Percentiles rank a stretch among this genome's conserved stretches.
These are phyloP conservation scores for Apocheima hispidaria DNA, from an alignment of 2,888 invertebrate genomes.

Conservation along the genomic window DNA sequence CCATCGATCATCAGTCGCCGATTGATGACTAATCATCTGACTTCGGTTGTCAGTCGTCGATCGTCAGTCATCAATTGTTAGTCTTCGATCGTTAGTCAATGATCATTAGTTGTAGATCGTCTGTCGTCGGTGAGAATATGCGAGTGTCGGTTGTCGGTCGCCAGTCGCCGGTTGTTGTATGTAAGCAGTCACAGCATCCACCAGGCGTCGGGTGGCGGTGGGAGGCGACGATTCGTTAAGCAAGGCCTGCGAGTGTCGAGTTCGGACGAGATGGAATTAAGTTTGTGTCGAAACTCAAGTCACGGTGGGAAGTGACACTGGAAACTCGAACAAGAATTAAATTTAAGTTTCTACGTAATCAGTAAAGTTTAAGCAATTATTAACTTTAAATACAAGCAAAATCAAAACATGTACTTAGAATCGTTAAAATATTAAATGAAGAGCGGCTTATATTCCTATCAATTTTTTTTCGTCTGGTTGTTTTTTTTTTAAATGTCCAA, in stretches of 20 bases:
- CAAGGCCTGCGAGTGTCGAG: background rate
- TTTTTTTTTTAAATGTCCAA: background rate
- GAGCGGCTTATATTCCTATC: no score
- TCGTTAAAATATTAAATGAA: background rate
- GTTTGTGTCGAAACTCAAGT: conserved; percentile 6
- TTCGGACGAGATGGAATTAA: conserved; percentile 1
- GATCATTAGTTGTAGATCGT: no score
- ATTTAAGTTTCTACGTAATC: conserved; percentile 9
- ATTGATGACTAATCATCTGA: no score
- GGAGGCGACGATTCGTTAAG: conserved; percentile 8
- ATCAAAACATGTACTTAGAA: background rate
- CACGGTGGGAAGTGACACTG: conserved; percentile 8
- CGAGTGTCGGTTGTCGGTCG: background rate
- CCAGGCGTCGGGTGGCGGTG: background rate
- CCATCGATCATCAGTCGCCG: no score
- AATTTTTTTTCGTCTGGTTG: no score
- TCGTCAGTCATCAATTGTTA: background rate
- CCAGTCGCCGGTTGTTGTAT: background rate
- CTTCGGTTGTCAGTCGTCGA: background rate
- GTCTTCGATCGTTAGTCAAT: no score
- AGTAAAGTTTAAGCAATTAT: conserved; percentile 1
- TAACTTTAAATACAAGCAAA: background rate
- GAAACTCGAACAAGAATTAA: conserved; percentile 14
- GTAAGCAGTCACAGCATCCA: no score
- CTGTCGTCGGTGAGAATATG: background rate